These are phyloP conservation scores for Loris lydekkerianus DNA, from an alignment of 2,797 vertebrate species.

Conservation along the genomic window DNA sequence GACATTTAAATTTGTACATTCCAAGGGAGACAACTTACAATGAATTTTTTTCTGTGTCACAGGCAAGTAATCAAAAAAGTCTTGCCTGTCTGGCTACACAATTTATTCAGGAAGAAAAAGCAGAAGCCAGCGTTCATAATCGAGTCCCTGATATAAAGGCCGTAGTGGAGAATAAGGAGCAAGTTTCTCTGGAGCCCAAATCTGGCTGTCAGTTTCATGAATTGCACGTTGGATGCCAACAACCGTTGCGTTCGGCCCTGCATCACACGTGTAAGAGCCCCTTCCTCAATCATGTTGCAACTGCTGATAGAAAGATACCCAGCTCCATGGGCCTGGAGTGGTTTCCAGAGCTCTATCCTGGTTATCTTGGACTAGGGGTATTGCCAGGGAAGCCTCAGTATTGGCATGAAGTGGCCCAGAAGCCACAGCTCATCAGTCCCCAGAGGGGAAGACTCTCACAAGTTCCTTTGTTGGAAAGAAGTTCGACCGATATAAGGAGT, in stretches of 20 bases:
- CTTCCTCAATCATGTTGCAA: background rate
- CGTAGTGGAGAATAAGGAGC: background rate
- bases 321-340: conserved; percentile 86
- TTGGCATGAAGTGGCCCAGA: background rate
- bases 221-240: background rate
- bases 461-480: conserved; percentile 84
- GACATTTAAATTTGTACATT: background rate
- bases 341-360: conserved; percentile 88
- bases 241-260: rapidly evolving
- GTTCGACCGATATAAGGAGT: conserved; percentile 90
- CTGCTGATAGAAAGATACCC: background rate
- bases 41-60: background rate
- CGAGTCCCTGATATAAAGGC: background rate
- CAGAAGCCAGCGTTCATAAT: background rate
- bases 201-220: rapidly evolving
- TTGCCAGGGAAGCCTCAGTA: conserved; percentile 70
- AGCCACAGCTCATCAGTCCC: background rate
- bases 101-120: conserved; percentile 2
- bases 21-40: background rate
- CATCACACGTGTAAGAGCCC: background rate
- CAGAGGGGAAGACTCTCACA: background rate
- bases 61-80: background rate
- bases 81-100: background rate
- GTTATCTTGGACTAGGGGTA: conserved; percentile 74
- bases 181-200: background rate